phyloP scores from a whole-genome alignment of 64 coral and sea anemone genomes.

The Stylophora pistillata region DNA sequence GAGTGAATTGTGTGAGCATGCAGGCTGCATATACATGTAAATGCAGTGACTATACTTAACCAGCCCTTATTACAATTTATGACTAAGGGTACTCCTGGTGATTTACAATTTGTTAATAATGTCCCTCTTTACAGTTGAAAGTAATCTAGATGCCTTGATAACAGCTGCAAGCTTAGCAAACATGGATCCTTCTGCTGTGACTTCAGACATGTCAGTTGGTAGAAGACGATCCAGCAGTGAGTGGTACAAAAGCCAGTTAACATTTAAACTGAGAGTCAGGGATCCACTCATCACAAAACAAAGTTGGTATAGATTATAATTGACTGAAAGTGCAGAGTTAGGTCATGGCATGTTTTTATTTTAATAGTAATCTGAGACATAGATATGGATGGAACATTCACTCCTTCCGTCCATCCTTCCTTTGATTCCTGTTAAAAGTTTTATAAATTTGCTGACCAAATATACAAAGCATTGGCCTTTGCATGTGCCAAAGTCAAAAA shows the following conservation, averaged over 20 bases:
- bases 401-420: too few species aligned
- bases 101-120: background rate
- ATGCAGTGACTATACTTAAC: background rate
- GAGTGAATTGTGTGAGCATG: too few species aligned
- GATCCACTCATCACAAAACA: conserved; percentile 96
- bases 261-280: conserved; percentile 81
- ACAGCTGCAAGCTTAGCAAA: conserved; percentile 63
- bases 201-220: background rate
- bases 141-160: conserved; percentile 69
- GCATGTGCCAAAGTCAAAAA: too few species aligned
- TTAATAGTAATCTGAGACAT: too few species aligned
- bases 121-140: conserved; percentile 2
- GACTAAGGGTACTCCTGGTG: too few species aligned
- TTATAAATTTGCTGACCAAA: too few species aligned
- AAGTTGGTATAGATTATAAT: conserved; percentile 37
- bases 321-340: background rate
- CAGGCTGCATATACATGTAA: too few species aligned
- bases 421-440: too few species aligned
- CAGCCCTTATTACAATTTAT: background rate
- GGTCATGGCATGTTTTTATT: too few species aligned
- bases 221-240: background rate
- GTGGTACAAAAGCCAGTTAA: conserved; percentile 45
- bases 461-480: too few species aligned
- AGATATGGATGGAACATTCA: too few species aligned
- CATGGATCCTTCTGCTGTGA: background rate